A percentile compares a stretch with the other conserved stretches of the same genome.
phyloP scores from a whole-genome alignment of 2,888 invertebrate genomes.

The Laspeyria flexula region DNA sequence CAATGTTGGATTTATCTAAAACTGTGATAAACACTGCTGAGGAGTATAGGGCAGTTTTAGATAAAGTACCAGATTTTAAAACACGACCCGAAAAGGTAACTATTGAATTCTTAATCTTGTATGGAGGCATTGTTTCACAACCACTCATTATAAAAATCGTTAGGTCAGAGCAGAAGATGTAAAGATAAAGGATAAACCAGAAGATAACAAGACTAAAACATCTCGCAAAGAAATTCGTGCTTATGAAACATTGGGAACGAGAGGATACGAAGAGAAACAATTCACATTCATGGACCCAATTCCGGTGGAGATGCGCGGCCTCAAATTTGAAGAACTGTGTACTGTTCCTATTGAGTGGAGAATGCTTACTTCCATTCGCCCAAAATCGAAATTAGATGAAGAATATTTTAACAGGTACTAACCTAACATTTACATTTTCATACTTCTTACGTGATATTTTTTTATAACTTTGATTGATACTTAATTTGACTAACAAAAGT shows the following conservation, averaged over 20 bases:
- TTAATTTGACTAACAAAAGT: too few species aligned
- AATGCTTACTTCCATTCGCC: constrained; percentile 95
- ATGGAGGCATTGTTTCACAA: constrained; percentile 7
- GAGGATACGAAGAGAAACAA: constrained; percentile 85
- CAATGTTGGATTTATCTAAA: constrained; percentile 94
- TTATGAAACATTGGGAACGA: constrained; percentile 87
- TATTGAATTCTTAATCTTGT: constrained; percentile 12
- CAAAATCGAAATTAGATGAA: constrained; percentile 93
- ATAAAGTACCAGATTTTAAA: constrained; percentile 96
- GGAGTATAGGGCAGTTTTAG: constrained; percentile 93
- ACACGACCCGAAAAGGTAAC: constrained; percentile 93
- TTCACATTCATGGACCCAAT: constrained; percentile 90
- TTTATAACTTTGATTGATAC: too few species aligned
- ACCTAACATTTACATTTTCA: neutral
- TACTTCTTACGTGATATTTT: too few species aligned
- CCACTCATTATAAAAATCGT: constrained; percentile 23
- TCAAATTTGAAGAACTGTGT: constrained; percentile 92
- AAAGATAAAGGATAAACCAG: constrained; percentile 89
- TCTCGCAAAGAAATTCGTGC: constrained; percentile 90
- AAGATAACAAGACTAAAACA: constrained; percentile 90
- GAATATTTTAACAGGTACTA: constrained; percentile 92
- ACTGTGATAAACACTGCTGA: constrained; percentile 91
- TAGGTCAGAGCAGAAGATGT: constrained; percentile 91
- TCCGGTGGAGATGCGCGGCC: constrained; percentile 92
- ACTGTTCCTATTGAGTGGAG: constrained; percentile 96